Evolutionary conservation across 2,113 vertebrate genomes (phyloP), one percentile per base, ranked within the genome.

Genomic region (Dasyornis broadbenti): DNA sequence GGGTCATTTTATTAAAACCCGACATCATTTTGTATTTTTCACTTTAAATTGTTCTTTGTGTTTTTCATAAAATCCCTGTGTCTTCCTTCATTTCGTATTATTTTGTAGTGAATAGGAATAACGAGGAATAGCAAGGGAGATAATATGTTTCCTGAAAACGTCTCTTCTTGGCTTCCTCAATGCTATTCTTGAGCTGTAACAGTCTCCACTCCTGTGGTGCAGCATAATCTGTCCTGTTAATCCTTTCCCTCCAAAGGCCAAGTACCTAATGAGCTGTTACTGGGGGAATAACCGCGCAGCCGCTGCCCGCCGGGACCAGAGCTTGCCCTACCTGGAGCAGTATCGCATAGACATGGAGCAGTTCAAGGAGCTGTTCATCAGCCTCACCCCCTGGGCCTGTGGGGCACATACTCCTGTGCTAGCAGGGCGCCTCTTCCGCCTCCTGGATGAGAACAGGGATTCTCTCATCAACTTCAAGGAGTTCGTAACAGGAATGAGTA

Each of bases 401-500:
- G 98, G 99, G 6, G 60, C 97, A 4, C 99, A 99, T 63, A 98
- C 98, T 0, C 69, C 98, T 5, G 98, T 98, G 13, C 96, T 99
- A 23, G 98, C 99, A 0, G 97, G 97, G 6, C 98, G 99, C 24
- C 98, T 99, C 96, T 99, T 99, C 97, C 98, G 99, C 22, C 98
- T 99, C 13, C 98, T 99, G 84, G 99, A 99, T 86, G 97, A 98
- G 76, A 99, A 99, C 98, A 98, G 97, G 89, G 99, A 99, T 69
- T 98, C 98, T 2, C 98, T 99, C 65, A 99, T 99, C 97, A 99
- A 99, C 98, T 99, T 99, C 96, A 99, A 99, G 96, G 99, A 99
- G 96, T 99, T 99, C 13, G 98, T 99, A 94, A 99, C 98, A 0
- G 99, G 99, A 35, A 99, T 99, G 89, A 99, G 99, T 99, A 96